These are phyloP conservation scores for Oryzias curvinotus DNA, from an alignment of 2,113 vertebrate genomes.

Conservation along the genomic window DNA sequence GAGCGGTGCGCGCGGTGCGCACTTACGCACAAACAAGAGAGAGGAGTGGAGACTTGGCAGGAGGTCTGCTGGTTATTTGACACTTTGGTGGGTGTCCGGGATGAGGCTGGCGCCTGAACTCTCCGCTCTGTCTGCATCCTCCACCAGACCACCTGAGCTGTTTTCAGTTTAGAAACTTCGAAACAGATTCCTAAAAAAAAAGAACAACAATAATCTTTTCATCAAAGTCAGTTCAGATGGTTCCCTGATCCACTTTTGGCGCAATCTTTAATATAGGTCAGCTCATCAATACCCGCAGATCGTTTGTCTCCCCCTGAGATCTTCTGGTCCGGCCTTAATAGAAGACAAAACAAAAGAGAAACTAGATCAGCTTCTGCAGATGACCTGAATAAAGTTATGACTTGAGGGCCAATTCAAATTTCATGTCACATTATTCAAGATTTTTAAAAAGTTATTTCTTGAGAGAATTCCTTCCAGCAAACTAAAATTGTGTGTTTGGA, in stretches of 20 bases:
- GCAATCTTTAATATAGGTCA: slow-evolving; percentile 55
- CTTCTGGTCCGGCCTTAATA: slow-evolving; percentile 15
- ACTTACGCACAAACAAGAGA: slow-evolving; percentile 51
- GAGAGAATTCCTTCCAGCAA: no score
- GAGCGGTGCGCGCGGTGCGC: slow-evolving; percentile 43
- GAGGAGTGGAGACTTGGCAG: background rate
- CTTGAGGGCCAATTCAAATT: slow-evolving; percentile 20
- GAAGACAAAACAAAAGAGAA: slow-evolving; percentile 30
- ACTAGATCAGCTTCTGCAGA: slow-evolving; percentile 51
- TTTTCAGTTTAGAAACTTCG: no score
- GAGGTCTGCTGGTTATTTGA: background rate
- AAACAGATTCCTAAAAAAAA: no score
- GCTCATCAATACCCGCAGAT: slow-evolving; percentile 28
- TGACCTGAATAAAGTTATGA: slow-evolving; percentile 36
- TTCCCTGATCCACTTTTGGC: slow-evolving; percentile 4
- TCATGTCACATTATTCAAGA: background rate
- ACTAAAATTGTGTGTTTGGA: no score
- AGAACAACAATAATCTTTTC: no score
- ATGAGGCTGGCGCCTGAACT: background rate
- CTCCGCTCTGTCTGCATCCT: background rate
- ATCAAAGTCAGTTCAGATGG: no score
- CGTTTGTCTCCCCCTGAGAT: slow-evolving; percentile 34
- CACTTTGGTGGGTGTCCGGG: background rate
- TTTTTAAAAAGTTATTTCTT: background rate
- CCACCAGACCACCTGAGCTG: background rate